phyloP scores from a whole-genome alignment of 1,140 invertebrate genomes.

The Grapholita molesta region DNA sequence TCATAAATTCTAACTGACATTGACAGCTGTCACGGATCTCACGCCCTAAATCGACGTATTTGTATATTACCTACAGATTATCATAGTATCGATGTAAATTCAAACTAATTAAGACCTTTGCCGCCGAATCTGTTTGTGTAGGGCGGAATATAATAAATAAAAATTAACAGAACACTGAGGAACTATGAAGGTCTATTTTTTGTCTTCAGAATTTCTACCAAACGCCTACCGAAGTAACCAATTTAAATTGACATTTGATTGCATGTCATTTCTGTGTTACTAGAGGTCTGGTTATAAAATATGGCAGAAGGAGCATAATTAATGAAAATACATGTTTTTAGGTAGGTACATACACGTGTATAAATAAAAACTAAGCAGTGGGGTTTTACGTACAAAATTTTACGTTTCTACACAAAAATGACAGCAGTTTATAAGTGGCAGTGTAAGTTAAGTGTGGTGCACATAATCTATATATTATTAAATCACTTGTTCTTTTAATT shows the following conservation, averaged over 20 bases:
- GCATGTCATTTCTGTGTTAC: not conserved
- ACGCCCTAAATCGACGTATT: not conserved
- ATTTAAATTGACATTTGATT: not conserved
- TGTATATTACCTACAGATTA: not conserved
- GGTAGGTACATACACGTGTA: no score
- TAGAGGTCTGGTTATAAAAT: not conserved
- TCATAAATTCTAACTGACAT: not conserved
- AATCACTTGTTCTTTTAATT: no score
- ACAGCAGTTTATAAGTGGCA: no score
- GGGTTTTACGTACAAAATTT: no score
- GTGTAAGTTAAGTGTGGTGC: no score
- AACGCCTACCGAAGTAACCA: not conserved
- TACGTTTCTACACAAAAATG: no score
- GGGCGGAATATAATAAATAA: not conserved
- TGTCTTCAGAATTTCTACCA: not conserved
- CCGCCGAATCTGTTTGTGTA: not conserved
- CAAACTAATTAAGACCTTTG: not conserved
- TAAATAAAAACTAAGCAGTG: no score
- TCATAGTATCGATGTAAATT: not conserved
- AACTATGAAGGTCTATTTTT: not conserved
- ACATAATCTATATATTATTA: no score
- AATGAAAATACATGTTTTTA: no score
- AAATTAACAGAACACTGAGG: not conserved
- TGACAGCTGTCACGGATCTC: not conserved
- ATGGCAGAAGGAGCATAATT: no score